Conservation (phyloP, 2,888 invertebrate species). For the Ennomos fuscantarius region DNA sequence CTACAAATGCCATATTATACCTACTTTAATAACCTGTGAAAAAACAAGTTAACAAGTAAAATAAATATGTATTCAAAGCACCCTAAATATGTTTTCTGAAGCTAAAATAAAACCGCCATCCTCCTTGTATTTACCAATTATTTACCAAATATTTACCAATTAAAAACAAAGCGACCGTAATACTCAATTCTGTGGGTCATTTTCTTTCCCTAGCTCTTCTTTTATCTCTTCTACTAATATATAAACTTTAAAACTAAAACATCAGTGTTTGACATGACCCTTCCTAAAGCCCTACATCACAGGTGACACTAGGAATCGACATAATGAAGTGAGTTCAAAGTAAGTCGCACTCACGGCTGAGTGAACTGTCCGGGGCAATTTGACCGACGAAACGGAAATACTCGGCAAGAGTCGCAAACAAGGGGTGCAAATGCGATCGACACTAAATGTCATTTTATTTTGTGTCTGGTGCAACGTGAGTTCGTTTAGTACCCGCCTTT, state of each 20-base stretch:
- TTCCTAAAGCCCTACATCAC: constrained; percentile 47
- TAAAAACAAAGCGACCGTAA: no score
- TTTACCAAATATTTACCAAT: no score
- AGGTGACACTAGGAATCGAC: constrained; percentile 58
- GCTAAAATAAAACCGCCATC: no score
- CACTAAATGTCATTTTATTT: constrained; percentile 46
- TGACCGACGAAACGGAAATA: constrained; percentile 60
- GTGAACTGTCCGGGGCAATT: constrained; percentile 62
- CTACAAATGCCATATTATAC: no score
- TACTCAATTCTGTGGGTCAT: no score
- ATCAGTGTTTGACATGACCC: constrained; percentile 26
- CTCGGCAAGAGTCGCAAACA: constrained; percentile 45
- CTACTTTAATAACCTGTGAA: no score
- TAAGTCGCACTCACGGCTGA: constrained; percentile 51
- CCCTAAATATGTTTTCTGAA: no score
- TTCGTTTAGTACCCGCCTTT: constrained; percentile 4
- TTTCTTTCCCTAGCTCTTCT: no score
- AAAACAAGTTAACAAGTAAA: no score
- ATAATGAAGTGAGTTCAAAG: constrained; percentile 68
- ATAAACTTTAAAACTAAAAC: constrained; percentile 15
- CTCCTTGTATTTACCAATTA: no score
- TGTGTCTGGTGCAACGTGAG: constrained; percentile 26
- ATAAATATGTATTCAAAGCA: no score
- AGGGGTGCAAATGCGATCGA: constrained; percentile 48
- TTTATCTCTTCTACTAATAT: no score